These are phyloP conservation scores for Graphium colonna DNA, from an alignment of 2,888 invertebrate genomes.

Conservation along the genomic window DNA sequence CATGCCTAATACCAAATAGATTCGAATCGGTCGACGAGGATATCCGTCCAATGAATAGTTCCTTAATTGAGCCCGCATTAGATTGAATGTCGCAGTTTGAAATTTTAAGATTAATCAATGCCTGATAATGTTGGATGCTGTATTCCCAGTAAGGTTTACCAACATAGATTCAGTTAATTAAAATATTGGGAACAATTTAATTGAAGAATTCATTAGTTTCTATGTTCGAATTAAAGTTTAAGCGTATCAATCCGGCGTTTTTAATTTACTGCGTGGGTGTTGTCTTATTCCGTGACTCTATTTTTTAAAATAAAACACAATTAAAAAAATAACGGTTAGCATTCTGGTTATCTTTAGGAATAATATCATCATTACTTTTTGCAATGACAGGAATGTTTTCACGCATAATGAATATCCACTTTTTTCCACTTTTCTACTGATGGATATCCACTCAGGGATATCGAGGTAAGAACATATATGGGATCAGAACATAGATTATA, in stretches of 20 bases:
- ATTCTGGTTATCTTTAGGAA: no score
- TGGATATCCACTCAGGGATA: no score
- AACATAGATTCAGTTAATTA: constrained; percentile 6
- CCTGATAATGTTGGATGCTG: constrained; percentile 5
- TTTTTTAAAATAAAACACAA: not conserved
- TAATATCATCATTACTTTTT: no score
- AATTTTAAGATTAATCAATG: constrained; percentile 5
- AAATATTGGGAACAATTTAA: not conserved
- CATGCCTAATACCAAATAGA: not conserved
- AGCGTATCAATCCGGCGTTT: not conserved
- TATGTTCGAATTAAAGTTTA: no score
- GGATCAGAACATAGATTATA: not conserved
- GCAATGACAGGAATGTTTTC: no score
- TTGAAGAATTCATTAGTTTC: no score
- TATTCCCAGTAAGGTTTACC: constrained; percentile 13
- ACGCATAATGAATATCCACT: no score
- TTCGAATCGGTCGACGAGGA: not conserved
- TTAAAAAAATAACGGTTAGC: no score
- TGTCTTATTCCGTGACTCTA: not conserved
- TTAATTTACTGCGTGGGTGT: not conserved
- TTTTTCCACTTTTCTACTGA: no score
- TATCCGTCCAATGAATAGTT: not conserved
- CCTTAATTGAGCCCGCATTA: constrained; percentile 6
- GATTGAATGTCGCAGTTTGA: not conserved
- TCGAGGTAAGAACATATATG: not conserved